phyloP scores from a whole-genome alignment of 2,888 invertebrate species.

The Volucella inflata region DNA sequence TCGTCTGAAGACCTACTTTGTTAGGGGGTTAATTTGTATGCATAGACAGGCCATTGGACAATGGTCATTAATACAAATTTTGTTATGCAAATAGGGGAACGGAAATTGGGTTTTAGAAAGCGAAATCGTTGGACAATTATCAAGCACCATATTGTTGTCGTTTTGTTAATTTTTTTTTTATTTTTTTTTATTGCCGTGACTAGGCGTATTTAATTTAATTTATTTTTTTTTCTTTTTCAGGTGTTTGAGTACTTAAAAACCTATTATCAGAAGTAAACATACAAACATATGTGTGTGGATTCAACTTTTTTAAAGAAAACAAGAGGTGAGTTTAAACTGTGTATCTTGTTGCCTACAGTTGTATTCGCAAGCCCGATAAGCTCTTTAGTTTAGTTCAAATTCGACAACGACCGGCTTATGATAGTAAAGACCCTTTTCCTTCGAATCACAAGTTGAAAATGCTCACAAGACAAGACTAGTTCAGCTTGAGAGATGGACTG shows the following conservation, averaged over 20 bases:
- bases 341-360: neutral
- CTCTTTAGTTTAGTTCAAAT: too few relatives aligned
- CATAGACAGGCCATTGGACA: neutral
- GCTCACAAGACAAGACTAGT: too few relatives aligned
- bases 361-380: too few relatives aligned
- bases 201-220: neutral
- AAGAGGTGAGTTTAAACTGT: constrained; percentile 39
- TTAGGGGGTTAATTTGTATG: neutral
- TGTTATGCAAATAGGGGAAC: constrained; percentile 6
- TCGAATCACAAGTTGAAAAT: too few relatives aligned
- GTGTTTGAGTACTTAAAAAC: constrained; percentile 38
- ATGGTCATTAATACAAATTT: constrained; percentile 22
- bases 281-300: neutral
- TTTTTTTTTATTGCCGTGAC: too few relatives aligned
- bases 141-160: neutral
- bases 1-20: neutral
- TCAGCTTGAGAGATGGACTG: too few relatives aligned
- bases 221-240: constrained; percentile 35
- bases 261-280: neutral
- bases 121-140: neutral
- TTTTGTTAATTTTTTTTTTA: too few relatives aligned
- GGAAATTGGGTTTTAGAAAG: constrained; percentile 11
- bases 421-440: too few relatives aligned
- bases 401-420: too few relatives aligned
- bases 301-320: constrained; percentile 35